Conservation (phyloP, 2,113 vertebrate genomes). For the Lanius collurio region DNA sequence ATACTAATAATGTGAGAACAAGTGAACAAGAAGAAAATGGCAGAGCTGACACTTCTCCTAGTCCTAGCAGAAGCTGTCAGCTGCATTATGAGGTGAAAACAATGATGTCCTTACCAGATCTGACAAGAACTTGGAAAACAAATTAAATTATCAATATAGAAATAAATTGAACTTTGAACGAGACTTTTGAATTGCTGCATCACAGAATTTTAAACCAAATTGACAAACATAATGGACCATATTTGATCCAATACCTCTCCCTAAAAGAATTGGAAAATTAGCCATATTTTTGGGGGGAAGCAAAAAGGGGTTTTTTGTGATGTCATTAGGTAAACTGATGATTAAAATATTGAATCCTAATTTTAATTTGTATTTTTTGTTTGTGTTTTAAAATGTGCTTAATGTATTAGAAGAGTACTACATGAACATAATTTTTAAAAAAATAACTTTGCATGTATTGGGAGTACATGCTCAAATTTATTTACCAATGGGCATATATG, state of each 20-base stretch:
- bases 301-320: fast-evolving
- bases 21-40: neutral
- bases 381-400: neutral
- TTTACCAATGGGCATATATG: neutral
- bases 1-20: neutral
- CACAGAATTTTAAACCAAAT: neutral
- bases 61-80: neutral
- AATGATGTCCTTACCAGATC: neutral
- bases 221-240: neutral
- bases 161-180: neutral
- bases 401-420: neutral
- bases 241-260: neutral
- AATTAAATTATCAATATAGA: neutral
- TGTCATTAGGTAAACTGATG: neutral
- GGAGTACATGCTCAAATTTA: neutral
- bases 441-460: neutral
- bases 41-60: neutral
- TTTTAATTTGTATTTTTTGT: neutral
- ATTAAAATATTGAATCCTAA: neutral
- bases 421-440: neutral
- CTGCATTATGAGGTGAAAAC: neutral
- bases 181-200: neutral
- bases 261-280: neutral
- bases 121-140: neutral
- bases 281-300: fast-evolving